Evolutionary conservation across 2,888 invertebrate species (phyloP).

Genomic region (Morpho helenor): DNA sequence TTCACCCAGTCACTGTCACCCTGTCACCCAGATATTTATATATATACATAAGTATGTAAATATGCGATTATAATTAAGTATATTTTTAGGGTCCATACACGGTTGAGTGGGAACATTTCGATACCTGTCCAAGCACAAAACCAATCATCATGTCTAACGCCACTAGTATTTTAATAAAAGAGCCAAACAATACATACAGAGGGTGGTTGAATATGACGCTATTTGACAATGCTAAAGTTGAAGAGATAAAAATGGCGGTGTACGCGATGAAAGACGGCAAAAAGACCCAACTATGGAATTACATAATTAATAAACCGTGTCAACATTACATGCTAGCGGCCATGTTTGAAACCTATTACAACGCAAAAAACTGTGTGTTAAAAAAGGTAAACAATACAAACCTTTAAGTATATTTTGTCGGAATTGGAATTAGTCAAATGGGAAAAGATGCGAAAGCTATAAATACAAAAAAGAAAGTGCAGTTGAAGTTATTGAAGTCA

Average conservation of each 20-base stretch:
- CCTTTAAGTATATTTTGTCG: too few relatives aligned
- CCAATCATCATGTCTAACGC: conserved; percentile 31
- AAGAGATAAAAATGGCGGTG: conserved; percentile 37
- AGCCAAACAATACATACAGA: conserved; percentile 27
- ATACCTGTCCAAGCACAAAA: conserved; percentile 41
- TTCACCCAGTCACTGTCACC: too few relatives aligned
- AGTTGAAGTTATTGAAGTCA: too few relatives aligned
- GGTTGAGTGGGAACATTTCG: conserved; percentile 33
- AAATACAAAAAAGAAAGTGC: too few relatives aligned
- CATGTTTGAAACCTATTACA: conserved; percentile 26
- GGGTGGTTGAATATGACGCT: conserved; percentile 35
- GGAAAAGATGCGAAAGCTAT: too few relatives aligned
- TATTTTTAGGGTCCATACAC: conserved; percentile 39
- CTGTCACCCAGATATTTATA: too few relatives aligned
- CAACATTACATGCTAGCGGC: conserved; percentile 36
- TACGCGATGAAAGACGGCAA: conserved; percentile 30
- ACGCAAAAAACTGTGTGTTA: conserved; percentile 33
- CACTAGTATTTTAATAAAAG: conserved; percentile 18
- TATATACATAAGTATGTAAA: too few relatives aligned
- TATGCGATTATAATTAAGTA: not conserved
- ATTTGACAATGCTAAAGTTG: conserved; percentile 30
- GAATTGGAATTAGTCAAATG: too few relatives aligned
- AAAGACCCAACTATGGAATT: conserved; percentile 36
- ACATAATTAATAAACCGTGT: conserved; percentile 38
- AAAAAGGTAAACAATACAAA: conserved; percentile 27